Evolutionary conservation across 2,797 vertebrate species (phyloP).

Genomic region (Danio aesculapii): DNA sequence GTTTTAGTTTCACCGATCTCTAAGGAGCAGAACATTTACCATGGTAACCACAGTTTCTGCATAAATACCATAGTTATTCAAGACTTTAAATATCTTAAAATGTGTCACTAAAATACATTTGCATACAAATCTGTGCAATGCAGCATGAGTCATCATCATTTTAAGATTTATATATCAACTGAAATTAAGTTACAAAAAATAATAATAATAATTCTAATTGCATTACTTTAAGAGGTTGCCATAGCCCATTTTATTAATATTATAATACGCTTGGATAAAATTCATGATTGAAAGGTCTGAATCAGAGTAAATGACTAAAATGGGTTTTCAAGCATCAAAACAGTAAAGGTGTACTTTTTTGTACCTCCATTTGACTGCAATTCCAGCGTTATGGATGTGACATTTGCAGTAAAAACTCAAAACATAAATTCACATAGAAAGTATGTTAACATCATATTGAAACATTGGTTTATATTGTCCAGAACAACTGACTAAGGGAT

Average conservation of each 20-base stretch:
- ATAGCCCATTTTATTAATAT: too few species aligned
- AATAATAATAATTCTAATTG: background rate
- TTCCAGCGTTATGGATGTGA: too few species aligned
- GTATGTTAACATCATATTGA: too few species aligned
- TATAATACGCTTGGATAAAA: background rate
- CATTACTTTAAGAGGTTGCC: background rate
- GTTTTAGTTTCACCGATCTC: slow-evolving; percentile 1
- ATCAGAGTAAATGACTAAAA: too few species aligned
- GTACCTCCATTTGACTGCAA: too few species aligned
- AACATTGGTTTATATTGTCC: too few species aligned
- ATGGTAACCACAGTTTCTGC: background rate
- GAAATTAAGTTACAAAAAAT: background rate
- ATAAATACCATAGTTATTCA: background rate
- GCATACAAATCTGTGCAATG: background rate
- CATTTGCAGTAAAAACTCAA: too few species aligned
- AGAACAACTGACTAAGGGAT: too few species aligned
- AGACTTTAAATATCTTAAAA: too few species aligned
- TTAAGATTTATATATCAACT: background rate
- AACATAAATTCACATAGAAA: too few species aligned
- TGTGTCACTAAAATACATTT: background rate
- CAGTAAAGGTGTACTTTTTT: too few species aligned
- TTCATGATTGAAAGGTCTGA: background rate
- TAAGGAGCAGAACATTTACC: slow-evolving; percentile 1
- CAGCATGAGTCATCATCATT: background rate
- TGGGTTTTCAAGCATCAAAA: too few species aligned